Evolutionary conservation across 1,140 invertebrate genomes (phyloP), one percentile per base, ranked within the genome.

Genomic region (Trichonephila inaurata): DNA sequence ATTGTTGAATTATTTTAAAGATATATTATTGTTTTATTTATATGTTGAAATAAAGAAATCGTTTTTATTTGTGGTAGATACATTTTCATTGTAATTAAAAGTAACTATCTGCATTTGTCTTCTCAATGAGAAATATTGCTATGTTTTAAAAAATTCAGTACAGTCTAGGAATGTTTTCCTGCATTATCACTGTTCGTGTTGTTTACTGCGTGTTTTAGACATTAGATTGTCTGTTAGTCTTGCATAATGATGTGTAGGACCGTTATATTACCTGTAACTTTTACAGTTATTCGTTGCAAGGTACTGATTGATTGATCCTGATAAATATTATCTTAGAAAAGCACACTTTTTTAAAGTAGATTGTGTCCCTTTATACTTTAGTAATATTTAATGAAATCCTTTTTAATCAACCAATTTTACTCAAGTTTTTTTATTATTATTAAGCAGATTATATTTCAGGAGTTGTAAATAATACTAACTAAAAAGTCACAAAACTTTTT

Each of bases 21-120:
- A 92, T 92, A 64, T 92, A 92, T 83, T 92, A 82, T 92, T 92
- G 90, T 92, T 92, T 92, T 85, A 92, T 85, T 92, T 92, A 85
- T 91, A 33, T 89, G 66, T 88, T 88, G 61, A 51, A 12, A 64
- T 88, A 88, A 88, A 88, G 19, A 58, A 58, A 21, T 33, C 44
- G n/a, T 62, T 88, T 88, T 88, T 64, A 28, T 85, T 85, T 85
- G 44, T 85, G 83, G 51, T 61, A 85, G 83, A 85, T 88, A 16
- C 24, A 19, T n/a, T 51, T 64, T 88, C 60, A 88, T 62, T 64
- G 86, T 64, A 33, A 88, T 88, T 88, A 28, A 58, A 88, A 64
- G 1, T 64, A 58, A 58, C 58, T 51, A 58, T 88, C 33, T 64
- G 86, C 61, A 88, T 64, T 88, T 88, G 24, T 40, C 19, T 28